Conservation (phyloP, 2,888 invertebrate species). For the Sinopyrophorus schimmeli region DNA sequence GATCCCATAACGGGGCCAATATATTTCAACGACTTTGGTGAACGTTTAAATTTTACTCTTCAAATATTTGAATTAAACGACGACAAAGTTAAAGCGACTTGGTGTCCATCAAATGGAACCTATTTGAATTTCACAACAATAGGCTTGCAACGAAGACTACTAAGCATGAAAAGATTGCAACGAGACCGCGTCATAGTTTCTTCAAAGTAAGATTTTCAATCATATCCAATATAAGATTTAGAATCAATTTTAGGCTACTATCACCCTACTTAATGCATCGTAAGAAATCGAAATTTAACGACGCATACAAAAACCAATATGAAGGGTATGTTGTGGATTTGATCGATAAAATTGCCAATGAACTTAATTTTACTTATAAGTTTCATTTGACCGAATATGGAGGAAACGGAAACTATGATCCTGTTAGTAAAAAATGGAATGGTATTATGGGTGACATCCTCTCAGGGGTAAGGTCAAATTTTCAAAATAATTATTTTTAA, state of each 20-base stretch:
- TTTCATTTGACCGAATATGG: slow-evolving; percentile 71
- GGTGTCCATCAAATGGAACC: slow-evolving; percentile 47
- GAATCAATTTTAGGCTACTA: too few species aligned
- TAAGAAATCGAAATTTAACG: slow-evolving; percentile 60
- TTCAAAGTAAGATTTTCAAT: slow-evolving; percentile 50
- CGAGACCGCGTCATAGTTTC: slow-evolving; percentile 58
- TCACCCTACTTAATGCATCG: slow-evolving; percentile 70
- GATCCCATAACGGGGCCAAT: slow-evolving; percentile 68
- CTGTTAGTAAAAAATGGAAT: slow-evolving; percentile 73
- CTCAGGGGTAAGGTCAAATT: slow-evolving; percentile 66
- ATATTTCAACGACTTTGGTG: slow-evolving; percentile 68
- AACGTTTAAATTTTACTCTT: slow-evolving; percentile 64
- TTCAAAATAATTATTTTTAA: too few species aligned
- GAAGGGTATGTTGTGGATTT: slow-evolving; percentile 93
- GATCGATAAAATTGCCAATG: slow-evolving; percentile 73
- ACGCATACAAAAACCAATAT: slow-evolving; percentile 72
- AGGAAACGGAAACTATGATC: slow-evolving; percentile 69
- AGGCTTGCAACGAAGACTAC: slow-evolving; percentile 51
- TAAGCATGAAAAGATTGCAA: slow-evolving; percentile 58
- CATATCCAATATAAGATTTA: too few species aligned
- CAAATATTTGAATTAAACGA: slow-evolving; percentile 65
- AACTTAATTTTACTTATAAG: slow-evolving; percentile 63
- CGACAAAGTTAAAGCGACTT: slow-evolving; percentile 59
- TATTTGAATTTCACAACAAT: slow-evolving; percentile 19
- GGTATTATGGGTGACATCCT: slow-evolving; percentile 75